Evolutionary conservation across 1,140 invertebrate species (phyloP), one percentile per base, ranked within the genome.

Genomic region (Leucophenga varia): DNA sequence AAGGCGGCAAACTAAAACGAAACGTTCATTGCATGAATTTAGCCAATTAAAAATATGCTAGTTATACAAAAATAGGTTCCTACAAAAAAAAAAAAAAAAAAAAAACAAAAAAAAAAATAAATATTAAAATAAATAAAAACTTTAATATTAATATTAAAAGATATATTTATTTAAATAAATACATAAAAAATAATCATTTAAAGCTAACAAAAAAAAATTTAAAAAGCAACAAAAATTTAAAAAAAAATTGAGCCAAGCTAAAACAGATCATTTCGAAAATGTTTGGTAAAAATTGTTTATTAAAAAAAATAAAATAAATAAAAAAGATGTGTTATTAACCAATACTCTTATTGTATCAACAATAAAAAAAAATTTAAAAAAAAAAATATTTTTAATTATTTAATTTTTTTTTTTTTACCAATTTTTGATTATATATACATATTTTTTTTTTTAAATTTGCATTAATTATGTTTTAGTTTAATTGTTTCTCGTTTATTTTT

Each of bases 21-120:
- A n/a, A n/a, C n/a, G n/a, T n/a, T n/a, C n/a, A n/a, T n/a, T n/a
- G n/a, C n/a, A n/a, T n/a, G n/a, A n/a, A n/a, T n/a, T n/a, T n/a
- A n/a, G n/a, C n/a, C n/a, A n/a, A n/a, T n/a, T n/a, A n/a, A n/a
- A n/a, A n/a, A n/a, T n/a, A n/a, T n/a, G n/a, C n/a, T n/a, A n/a
- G n/a, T n/a, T n/a, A n/a, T n/a, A n/a, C n/a, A n/a, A 63, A 43
- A 67, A 67, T 67, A 67, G 63, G 63, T 67, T 67, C 63, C 63
- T 67, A 67, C 49, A 51, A 38, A 51, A 35, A 38, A 51, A 16
- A 55, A 50, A 47, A 47, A 46, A 46, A 48, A 44, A 41, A 43
- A 45, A 38, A 32, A 4, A 25, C 31, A 55, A 46, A 43, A 37
- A 39, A 43, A 13, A 30, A 31, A 37, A 39, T n/a, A n/a, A n/a